Conservation (phyloP, 2,888 invertebrate genomes). For the Apantesis nais region DNA sequence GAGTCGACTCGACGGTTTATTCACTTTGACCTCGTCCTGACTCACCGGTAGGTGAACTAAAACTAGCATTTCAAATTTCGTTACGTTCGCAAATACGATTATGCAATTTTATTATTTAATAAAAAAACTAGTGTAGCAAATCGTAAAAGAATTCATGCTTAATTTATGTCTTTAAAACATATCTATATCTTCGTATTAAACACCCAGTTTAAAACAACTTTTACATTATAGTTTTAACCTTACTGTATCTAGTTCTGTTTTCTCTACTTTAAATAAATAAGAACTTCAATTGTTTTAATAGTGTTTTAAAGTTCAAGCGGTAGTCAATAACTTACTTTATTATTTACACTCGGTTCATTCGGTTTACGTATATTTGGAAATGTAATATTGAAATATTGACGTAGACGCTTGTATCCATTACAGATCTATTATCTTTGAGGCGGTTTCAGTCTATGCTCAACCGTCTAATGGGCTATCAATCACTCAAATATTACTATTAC, state of each 20-base stretch:
- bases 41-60: constrained; percentile 65
- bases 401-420: constrained; percentile 49
- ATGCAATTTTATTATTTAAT: neutral
- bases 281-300: constrained; percentile 18
- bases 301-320: no score
- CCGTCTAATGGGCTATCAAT: constrained; percentile 9
- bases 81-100: constrained; percentile 58
- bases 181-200: neutral
- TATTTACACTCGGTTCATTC: constrained; percentile 30
- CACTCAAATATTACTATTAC: neutral
- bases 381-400: constrained; percentile 56
- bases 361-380: constrained; percentile 22
- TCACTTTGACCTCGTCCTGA: constrained; percentile 68
- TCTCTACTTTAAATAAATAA: neutral
- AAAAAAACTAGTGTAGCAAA: neutral
- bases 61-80: constrained; percentile 66
- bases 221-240: no score
- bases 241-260: neutral
- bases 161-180: neutral
- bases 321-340: constrained; percentile 45
- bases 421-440: constrained; percentile 51
- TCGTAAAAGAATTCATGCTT: neutral
- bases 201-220: neutral
- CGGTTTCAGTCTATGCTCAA: constrained; percentile 48
- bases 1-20: constrained; percentile 73